Base-by-base conservation (phyloP, 2,888 invertebrate species). In the Latheticus oryzae region DNA sequence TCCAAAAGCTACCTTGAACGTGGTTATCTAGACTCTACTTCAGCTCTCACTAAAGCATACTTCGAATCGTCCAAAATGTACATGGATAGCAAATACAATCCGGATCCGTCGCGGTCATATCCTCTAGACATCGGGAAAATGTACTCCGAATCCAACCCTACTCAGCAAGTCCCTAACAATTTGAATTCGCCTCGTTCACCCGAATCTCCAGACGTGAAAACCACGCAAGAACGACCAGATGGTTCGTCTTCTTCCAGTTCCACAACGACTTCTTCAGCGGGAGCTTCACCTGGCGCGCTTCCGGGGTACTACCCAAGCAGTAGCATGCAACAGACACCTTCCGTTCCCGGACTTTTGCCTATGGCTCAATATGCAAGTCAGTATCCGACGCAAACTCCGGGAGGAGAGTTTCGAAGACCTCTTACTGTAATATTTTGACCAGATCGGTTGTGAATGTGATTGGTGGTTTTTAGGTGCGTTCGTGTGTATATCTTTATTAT, bases 391-490 rank as follows among this genome's bases (percentile, higher is more conserved):
- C 84, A 85, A 73, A 81, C 82, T 2, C 77, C 83, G 33, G 86
- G 86, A 17, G 81, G 85, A 32, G 90, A 90, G 75, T 89, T 89
- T 75, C 80, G 90, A 68, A 82, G 90, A 74, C 90, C 90, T 1
- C 78, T 90, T 9, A 87, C 90, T 38, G 90, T 90, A 69, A 88
- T 90, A 84, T 90, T 90, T 83, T 91, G 90, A 90, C 89, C 88
- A 83, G 88, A 88, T 73, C 78, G 80, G 62, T 68, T 76, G 72
- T 73, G 75, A 75, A 73, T 72, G 69, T 75, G 71, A 72, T 66
- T 38, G 26, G 66, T 67, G 68, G 64, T 63, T 54, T 40, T 24
- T 45, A 48, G 51, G 45, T 52, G 45, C 51, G 45, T 43, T 32
- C 26, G 35, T 51, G 57, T 57, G 35, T 15, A 54, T 51, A 35